Percentiles rank a stretch among this genome's conserved stretches.
phyloP scores from a whole-genome alignment of 2,113 vertebrate genomes.

The Pedionomus torquatus region DNA sequence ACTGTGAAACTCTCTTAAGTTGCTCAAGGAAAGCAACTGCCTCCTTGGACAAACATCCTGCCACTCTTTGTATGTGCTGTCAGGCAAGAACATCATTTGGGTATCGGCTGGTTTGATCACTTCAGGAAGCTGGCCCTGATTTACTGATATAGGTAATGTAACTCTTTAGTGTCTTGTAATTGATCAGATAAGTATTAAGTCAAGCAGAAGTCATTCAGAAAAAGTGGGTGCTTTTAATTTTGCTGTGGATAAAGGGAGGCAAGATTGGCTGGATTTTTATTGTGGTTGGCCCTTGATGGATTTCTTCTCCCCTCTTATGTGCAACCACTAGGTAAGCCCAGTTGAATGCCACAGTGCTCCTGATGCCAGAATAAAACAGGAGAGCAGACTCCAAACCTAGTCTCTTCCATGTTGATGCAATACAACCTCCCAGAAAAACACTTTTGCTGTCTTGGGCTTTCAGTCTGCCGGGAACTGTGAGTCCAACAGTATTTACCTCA shows the following conservation, averaged over 20 bases:
- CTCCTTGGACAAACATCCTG: neutral
- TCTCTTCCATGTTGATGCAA: neutral
- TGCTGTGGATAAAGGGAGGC: neutral
- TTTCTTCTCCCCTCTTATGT: neutral
- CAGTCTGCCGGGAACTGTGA: neutral
- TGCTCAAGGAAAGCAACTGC: neutral
- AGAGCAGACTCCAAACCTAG: neutral
- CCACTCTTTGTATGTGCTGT: neutral
- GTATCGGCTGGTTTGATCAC: neutral
- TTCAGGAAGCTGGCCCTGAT: neutral
- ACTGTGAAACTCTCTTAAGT: neutral
- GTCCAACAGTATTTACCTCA: neutral
- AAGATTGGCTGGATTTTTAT: neutral
- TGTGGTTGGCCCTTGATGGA: neutral
- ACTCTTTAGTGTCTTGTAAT: neutral
- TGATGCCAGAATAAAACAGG: neutral
- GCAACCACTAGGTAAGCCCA: neutral
- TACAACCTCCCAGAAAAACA: neutral
- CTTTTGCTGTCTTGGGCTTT: neutral
- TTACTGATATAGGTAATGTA: neutral
- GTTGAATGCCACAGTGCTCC: fast-evolving
- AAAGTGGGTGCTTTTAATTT: neutral
- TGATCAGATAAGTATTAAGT: neutral
- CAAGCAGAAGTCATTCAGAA: neutral
- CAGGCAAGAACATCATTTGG: neutral